A percentile compares a stretch with the other conserved stretches of the same genome.
Conservation (phyloP, 1,140 invertebrate species). For the Diorhabda elongata region DNA sequence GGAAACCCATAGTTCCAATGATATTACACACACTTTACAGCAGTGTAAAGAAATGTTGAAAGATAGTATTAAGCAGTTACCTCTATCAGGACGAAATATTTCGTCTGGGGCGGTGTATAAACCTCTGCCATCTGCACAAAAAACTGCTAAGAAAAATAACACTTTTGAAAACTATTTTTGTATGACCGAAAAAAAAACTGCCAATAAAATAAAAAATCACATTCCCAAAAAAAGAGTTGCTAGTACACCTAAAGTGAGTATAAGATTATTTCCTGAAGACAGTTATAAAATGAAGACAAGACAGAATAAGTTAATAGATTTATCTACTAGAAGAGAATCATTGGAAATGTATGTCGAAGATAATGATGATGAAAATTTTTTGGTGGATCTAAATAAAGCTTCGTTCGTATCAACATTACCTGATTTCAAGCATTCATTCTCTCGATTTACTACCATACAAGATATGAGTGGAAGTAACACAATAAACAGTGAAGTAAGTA, state of each 20-base stretch:
- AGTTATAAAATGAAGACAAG: background rate
- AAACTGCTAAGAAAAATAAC: background rate
- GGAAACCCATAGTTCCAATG: constrained; percentile 10
- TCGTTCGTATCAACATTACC: no score
- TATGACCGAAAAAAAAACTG: background rate
- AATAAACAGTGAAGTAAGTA: no score
- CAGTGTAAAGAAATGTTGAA: background rate
- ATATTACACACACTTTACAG: constrained; percentile 8
- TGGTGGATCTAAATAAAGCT: background rate
- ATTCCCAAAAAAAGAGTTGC: background rate
- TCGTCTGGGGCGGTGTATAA: background rate
- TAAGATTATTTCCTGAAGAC: background rate
- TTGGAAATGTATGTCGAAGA: background rate
- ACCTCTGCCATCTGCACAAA: background rate
- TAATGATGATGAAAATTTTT: background rate
- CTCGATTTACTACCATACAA: no score
- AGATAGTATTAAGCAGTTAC: background rate
- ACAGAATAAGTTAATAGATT: background rate
- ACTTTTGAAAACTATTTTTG: background rate
- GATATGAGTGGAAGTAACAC: no score
- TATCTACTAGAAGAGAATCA: background rate
- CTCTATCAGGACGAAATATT: background rate
- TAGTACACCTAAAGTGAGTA: background rate
- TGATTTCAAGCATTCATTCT: no score
- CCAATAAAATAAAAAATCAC: background rate